These are phyloP conservation scores for Onchidella celtica DNA, from an alignment of 2,888 invertebrate genomes.

Conservation along the genomic window DNA sequence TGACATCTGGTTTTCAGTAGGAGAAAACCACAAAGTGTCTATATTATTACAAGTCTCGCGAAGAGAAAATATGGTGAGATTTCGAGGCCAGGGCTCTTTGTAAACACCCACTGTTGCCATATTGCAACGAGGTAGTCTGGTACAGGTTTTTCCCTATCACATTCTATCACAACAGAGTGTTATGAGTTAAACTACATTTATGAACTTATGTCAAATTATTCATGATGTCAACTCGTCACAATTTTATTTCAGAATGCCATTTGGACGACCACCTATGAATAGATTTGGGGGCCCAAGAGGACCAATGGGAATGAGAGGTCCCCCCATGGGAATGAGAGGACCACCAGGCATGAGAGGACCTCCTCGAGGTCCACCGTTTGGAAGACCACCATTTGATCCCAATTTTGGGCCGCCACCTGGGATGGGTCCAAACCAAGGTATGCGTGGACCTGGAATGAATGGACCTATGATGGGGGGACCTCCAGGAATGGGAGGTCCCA, in stretches of 20 bases:
- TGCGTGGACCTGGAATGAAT: conserved; percentile 76
- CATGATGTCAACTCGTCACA: too few relatives aligned
- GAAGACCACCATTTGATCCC: conserved; percentile 76
- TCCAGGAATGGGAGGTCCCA: conserved; percentile 44
- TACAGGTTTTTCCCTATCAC: too few relatives aligned
- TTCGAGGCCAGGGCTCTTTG: too few relatives aligned
- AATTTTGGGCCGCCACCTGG: conserved; percentile 82
- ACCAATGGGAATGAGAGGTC: conserved; percentile 47
- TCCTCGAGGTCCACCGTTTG: conserved; percentile 47
- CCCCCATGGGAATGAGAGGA: conserved; percentile 51
- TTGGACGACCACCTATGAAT: conserved; percentile 48
- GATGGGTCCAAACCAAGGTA: conserved; percentile 67
- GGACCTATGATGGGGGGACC: conserved; percentile 54
- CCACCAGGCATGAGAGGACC: conserved; percentile 50
- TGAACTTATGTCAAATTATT: too few relatives aligned
- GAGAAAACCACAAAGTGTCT: too few relatives aligned
- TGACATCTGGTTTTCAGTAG: too few relatives aligned
- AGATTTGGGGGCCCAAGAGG: conserved; percentile 44
- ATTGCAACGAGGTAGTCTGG: too few relatives aligned
- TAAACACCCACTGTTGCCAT: too few relatives aligned
- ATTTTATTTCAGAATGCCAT: conserved; percentile 39
- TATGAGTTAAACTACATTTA: too few relatives aligned
- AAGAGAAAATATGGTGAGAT: too few relatives aligned
- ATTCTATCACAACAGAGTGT: too few relatives aligned
- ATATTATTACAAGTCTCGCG: too few relatives aligned